A percentile compares a stretch with the other conserved stretches of the same genome.
These are phyloP conservation scores for Cyanistes caeruleus DNA, from an alignment of 2,113 vertebrate species.

Conservation along the genomic window DNA sequence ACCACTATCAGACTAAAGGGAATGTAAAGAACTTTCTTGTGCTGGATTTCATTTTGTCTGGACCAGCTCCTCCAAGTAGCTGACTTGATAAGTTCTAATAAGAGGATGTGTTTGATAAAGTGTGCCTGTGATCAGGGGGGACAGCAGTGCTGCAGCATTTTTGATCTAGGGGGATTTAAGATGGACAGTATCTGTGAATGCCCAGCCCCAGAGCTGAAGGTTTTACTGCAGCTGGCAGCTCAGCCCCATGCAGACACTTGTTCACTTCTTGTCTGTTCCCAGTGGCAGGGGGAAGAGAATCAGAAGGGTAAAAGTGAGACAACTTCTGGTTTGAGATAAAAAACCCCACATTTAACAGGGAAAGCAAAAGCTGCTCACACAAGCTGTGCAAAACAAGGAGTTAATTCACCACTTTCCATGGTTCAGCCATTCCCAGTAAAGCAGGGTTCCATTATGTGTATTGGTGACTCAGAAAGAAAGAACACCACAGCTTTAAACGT, in stretches of 20 bases:
- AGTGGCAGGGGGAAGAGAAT: background rate
- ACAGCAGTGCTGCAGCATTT: background rate
- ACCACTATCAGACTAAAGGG: background rate
- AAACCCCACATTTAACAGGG: background rate
- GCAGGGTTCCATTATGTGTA: accelerated
- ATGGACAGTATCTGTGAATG: background rate
- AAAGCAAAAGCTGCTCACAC: background rate
- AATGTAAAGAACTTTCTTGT: background rate
- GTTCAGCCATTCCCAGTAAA: background rate
- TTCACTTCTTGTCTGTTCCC: background rate
- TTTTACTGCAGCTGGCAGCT: background rate
- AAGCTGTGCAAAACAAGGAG: background rate
- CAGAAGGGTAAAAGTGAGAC: background rate
- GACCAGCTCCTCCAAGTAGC: background rate
- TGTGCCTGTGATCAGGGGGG: accelerated
- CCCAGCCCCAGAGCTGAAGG: background rate
- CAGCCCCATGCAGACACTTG: background rate
- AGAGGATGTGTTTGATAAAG: background rate
- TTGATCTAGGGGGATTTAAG: background rate
- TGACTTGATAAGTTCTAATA: background rate
- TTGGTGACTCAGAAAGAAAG: background rate
- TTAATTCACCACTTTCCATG: background rate
- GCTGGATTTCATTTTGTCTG: background rate
- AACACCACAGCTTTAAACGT: accelerated
- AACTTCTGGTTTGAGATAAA: background rate